phyloP scores from a whole-genome alignment of 2,888 invertebrate genomes.

The Sussaba pulchella region DNA sequence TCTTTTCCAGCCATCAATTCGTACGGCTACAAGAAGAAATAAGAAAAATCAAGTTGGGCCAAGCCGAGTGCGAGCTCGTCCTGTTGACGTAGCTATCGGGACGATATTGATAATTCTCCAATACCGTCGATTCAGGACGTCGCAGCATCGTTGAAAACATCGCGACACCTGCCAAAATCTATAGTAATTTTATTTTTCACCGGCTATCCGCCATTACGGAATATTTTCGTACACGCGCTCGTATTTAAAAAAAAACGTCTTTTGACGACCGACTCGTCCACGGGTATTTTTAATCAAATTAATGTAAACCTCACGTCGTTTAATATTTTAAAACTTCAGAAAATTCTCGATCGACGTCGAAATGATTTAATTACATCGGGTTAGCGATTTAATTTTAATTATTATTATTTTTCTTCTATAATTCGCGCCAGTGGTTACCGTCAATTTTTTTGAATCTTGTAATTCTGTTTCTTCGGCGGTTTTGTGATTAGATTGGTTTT shows the following conservation, averaged over 20 bases:
- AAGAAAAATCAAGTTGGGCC: slow-evolving; percentile 38
- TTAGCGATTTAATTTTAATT: background rate
- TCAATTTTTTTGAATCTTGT: background rate
- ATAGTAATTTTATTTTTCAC: slow-evolving; percentile 14
- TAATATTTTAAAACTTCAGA: slow-evolving; percentile 2
- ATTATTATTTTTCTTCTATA: too few species aligned
- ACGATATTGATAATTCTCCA: slow-evolving; percentile 45
- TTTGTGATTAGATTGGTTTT: slow-evolving; percentile 25
- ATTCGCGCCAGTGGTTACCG: background rate
- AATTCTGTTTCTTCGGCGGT: slow-evolving; percentile 3
- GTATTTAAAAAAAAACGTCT: background rate
- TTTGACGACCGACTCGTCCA: background rate
- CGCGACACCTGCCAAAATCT: slow-evolving; percentile 2
- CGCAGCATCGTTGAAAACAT: slow-evolving; percentile 51
- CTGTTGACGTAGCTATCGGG: slow-evolving; percentile 25
- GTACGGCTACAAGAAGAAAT: slow-evolving; percentile 89
- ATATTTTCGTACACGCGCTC: background rate
- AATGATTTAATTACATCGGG: background rate
- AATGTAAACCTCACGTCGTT: slow-evolving; percentile 2
- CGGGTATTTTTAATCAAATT: slow-evolving; percentile 30
- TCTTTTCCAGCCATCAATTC: slow-evolving; percentile 88
- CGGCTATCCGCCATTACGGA: background rate
- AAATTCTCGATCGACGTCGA: background rate
- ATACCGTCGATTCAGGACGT: slow-evolving; percentile 16
- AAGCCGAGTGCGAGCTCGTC: slow-evolving; percentile 35